These are phyloP conservation scores for Sericinus montela DNA, from an alignment of 2,888 invertebrate species.

Conservation along the genomic window DNA sequence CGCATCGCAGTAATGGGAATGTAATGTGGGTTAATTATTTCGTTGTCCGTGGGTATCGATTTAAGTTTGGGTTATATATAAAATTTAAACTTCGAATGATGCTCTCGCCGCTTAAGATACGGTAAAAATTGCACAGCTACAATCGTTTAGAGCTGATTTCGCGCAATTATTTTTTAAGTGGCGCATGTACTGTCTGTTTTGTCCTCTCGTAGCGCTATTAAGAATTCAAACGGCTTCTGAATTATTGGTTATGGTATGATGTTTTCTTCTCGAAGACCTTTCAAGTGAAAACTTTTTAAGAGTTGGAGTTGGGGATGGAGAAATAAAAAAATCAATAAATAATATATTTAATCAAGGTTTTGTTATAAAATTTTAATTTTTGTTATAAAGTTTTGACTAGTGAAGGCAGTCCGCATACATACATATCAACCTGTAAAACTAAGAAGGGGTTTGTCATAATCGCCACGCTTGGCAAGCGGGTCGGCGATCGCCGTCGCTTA, in stretches of 20 bases:
- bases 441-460: too few relatives aligned
- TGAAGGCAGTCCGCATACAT: too few relatives aligned
- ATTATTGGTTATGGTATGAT: conserved; percentile 5
- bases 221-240: conserved; percentile 14
- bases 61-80: conserved; percentile 8
- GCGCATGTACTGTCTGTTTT: conserved; percentile 16
- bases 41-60: conserved; percentile 22
- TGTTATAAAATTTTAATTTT: too few relatives aligned
- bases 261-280: not conserved
- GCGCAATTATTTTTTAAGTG: conserved; percentile 16
- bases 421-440: too few relatives aligned
- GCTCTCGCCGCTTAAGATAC: conserved; percentile 5
- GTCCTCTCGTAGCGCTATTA: conserved; percentile 3
- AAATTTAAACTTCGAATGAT: conserved; percentile 12
- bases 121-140: conserved; percentile 2
- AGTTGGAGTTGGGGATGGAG: too few relatives aligned
- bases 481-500: too few relatives aligned
- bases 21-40: conserved; percentile 35
- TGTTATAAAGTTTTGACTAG: too few relatives aligned
- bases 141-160: conserved; percentile 5
- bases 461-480: too few relatives aligned
- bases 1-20: conserved; percentile 25
- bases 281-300: too few relatives aligned
- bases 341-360: too few relatives aligned
- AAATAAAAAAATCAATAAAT: too few relatives aligned